phyloP scores from a whole-genome alignment of 92 coral and sea anemone species.

The Zoanthus solanderi region DNA sequence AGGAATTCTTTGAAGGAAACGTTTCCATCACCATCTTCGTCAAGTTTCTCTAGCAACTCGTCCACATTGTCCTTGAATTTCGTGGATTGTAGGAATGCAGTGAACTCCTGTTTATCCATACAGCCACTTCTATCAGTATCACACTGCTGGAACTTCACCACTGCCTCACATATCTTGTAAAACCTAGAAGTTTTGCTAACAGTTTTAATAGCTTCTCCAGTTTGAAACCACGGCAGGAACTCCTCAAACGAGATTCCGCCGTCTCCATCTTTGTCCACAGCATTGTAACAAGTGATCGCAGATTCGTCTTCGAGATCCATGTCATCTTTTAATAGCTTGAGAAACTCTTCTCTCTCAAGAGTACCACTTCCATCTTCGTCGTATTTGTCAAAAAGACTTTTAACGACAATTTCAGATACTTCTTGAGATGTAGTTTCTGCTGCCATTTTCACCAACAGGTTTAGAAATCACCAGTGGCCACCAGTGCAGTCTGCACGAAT shows the following conservation, averaged over 20 bases:
- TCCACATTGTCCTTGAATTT: slow-evolving; percentile 49
- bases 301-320: slow-evolving; percentile 76
- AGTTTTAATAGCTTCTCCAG: slow-evolving; percentile 66
- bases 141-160: slow-evolving; percentile 76
- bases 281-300: slow-evolving; percentile 67
- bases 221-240: slow-evolving; percentile 78
- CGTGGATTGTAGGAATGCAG: slow-evolving; percentile 64
- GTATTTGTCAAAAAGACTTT: slow-evolving; percentile 86
- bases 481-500: neutral
- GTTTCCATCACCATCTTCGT: slow-evolving; percentile 88
- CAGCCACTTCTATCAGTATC: slow-evolving; percentile 84
- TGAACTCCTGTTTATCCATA: slow-evolving; percentile 84
- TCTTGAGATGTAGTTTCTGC: slow-evolving; percentile 59
- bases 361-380: slow-evolving; percentile 83
- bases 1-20: slow-evolving; percentile 92
- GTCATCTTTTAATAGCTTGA: slow-evolving; percentile 73
- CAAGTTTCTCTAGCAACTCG: slow-evolving; percentile 65
- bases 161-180: slow-evolving; percentile 73
- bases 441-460: slow-evolving; percentile 34
- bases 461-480: neutral
- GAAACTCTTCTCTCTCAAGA: slow-evolving; percentile 69
- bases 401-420: slow-evolving; percentile 72
- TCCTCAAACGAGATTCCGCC: slow-evolving; percentile 84
- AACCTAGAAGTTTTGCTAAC: slow-evolving; percentile 74
- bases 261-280: slow-evolving; percentile 87